Evolutionary conservation across 2,797 vertebrate species (phyloP).

Genomic region (Psittacula derbiana): DNA sequence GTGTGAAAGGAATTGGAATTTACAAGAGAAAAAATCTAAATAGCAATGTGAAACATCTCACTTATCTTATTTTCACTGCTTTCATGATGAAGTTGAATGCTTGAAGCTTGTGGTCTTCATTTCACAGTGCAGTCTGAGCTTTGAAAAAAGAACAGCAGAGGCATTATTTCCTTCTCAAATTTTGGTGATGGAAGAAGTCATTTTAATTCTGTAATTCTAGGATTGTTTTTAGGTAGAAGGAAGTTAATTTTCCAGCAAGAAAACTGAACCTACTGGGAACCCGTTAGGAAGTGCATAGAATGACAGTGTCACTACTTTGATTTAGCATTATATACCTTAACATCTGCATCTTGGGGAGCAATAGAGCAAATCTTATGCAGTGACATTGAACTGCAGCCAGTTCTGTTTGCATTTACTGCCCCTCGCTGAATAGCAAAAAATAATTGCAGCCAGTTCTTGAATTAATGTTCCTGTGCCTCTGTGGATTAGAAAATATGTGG

Average conservation of each 20-base stretch:
- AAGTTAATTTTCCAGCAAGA: slow-evolving; percentile 49
- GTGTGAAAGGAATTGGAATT: slow-evolving; percentile 15
- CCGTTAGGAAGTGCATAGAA: slow-evolving; percentile 9
- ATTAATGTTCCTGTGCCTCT: slow-evolving; percentile 47
- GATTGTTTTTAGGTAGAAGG: slow-evolving; percentile 29
- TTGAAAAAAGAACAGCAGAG: not conserved
- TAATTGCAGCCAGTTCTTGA: slow-evolving; percentile 51
- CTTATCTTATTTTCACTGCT: slow-evolving; percentile 48
- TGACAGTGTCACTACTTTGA: slow-evolving; percentile 27
- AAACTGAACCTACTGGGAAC: not conserved
- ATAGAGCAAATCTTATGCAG: slow-evolving; percentile 44
- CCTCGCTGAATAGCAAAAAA: slow-evolving; percentile 46
- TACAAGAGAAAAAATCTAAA: slow-evolving; percentile 57
- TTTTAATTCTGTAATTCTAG: slow-evolving; percentile 18
- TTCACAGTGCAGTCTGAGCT: not conserved
- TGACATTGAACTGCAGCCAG: slow-evolving; percentile 44
- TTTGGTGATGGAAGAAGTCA: not conserved
- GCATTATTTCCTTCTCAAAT: not conserved
- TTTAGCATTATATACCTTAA: slow-evolving; percentile 44
- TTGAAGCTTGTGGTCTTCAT: not conserved
- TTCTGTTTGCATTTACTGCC: slow-evolving; percentile 50
- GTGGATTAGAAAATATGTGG: slow-evolving; percentile 48
- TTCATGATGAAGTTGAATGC: slow-evolving; percentile 26
- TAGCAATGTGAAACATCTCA: slow-evolving; percentile 39
- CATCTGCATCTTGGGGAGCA: slow-evolving; percentile 49